Evolutionary conservation across 1,140 invertebrate species (phyloP).

Genomic region (Tetramorium simillimum): DNA sequence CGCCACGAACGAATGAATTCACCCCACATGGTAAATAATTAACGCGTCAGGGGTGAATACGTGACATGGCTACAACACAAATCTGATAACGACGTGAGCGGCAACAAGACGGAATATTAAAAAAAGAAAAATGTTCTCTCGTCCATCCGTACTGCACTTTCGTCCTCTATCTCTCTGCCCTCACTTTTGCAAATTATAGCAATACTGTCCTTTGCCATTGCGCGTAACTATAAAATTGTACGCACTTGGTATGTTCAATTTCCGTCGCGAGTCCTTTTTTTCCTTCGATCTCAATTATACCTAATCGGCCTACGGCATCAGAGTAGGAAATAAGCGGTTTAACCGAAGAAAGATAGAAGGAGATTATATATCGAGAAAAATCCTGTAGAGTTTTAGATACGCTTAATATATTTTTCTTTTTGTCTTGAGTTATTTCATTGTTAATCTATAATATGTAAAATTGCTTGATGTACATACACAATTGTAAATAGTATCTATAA

Average conservation of each 20-base stretch:
- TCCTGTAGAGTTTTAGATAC: conserved; percentile 46
- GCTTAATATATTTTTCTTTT: not conserved
- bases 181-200: not conserved
- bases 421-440: not conserved
- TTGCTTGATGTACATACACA: not conserved
- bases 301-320: conserved; percentile 67
- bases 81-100: conserved; percentile 29
- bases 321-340: conserved; percentile 69
- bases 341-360: conserved; percentile 55
- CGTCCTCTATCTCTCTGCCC: not conserved
- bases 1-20: conserved; percentile 16
- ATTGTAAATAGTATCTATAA: not conserved
- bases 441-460: not conserved
- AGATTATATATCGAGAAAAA: conserved; percentile 60
- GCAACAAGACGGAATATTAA: conserved; percentile 23
- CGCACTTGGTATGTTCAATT: not conserved
- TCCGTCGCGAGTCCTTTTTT: not conserved
- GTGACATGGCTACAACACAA: conserved; percentile 35
- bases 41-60: conserved; percentile 50
- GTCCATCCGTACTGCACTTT: not conserved
- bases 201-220: not conserved
- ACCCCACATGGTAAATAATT: conserved; percentile 58
- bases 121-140: conserved; percentile 15
- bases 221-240: not conserved
- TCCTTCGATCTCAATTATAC: conserved; percentile 69